Conservation (phyloP, 2,888 invertebrate species). For the Lepidochitona cinerea region DNA sequence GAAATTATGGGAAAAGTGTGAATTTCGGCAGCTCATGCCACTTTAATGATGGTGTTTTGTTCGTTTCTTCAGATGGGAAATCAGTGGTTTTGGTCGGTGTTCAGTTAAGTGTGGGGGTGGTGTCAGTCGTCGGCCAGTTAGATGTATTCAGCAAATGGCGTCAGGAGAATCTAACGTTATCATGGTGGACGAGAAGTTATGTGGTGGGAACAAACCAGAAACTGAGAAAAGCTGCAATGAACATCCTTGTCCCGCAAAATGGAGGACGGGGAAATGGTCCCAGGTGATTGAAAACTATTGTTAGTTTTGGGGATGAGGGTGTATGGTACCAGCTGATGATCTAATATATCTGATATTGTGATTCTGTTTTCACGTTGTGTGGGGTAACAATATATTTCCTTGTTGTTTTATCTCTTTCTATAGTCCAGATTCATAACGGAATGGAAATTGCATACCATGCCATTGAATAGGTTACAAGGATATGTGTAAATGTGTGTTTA, state of each 20-base stretch:
- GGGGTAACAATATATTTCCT: no score
- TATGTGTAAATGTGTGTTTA: background rate
- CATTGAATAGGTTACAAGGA: background rate
- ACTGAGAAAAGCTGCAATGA: background rate
- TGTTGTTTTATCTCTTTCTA: no score
- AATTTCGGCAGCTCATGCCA: no score
- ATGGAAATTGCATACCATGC: no score
- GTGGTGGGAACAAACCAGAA: background rate
- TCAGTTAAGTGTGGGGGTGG: constrained; percentile 3
- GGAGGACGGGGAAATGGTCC: background rate
- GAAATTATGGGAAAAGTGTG: no score
- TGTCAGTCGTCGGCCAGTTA: background rate
- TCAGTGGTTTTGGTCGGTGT: background rate
- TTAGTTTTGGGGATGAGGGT: no score
- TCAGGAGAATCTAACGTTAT: background rate
- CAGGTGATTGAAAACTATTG: background rate
- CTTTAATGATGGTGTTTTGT: background rate
- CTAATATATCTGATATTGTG: no score
- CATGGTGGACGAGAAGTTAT: background rate
- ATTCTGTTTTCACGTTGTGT: no score
- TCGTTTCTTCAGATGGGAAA: background rate
- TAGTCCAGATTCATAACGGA: no score
- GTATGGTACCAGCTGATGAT: no score
- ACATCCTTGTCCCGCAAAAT: background rate
- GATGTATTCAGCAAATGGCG: background rate